phyloP scores from a whole-genome alignment of 2,888 invertebrate genomes.

The Toxonevra muliebris region DNA sequence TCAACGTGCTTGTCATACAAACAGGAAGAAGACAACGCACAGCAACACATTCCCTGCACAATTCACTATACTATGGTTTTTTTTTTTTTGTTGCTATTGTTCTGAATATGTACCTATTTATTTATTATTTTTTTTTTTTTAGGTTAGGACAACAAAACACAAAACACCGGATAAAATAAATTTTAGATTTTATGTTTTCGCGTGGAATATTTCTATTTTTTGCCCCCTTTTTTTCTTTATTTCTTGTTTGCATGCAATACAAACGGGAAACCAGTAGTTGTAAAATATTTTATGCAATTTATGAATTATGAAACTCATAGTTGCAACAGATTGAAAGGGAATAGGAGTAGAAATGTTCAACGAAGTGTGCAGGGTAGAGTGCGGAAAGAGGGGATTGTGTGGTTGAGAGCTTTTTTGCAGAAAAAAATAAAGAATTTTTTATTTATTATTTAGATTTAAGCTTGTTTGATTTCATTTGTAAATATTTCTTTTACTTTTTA shows the following conservation, averaged over 20 bases:
- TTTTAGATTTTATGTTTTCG: slow-evolving; percentile 16
- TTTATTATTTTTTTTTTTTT: slow-evolving; percentile 5
- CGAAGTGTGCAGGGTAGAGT: too few relatives aligned
- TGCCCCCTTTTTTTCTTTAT: too few relatives aligned
- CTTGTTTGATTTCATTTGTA: too few relatives aligned
- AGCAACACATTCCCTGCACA: background rate
- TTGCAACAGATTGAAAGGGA: background rate
- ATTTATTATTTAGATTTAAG: background rate
- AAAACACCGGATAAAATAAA: slow-evolving; percentile 14
- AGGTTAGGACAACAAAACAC: background rate
- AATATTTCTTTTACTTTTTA: too few relatives aligned
- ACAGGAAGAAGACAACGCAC: background rate
- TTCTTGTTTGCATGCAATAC: too few relatives aligned
- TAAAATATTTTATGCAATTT: slow-evolving; percentile 13
- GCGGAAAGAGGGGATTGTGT: too few relatives aligned
- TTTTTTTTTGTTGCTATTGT: background rate
- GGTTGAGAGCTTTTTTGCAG: too few relatives aligned
- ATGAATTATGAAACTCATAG: slow-evolving; percentile 14
- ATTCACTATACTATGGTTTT: background rate
- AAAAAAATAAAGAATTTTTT: background rate
- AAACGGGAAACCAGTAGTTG: too few relatives aligned
- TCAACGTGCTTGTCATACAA: slow-evolving; percentile 46
- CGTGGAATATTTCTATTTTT: too few relatives aligned
- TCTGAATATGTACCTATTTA: background rate
- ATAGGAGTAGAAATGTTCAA: background rate